Conservation (phyloP, 2,888 invertebrate species). For the Drosophila imparisetae region DNA sequence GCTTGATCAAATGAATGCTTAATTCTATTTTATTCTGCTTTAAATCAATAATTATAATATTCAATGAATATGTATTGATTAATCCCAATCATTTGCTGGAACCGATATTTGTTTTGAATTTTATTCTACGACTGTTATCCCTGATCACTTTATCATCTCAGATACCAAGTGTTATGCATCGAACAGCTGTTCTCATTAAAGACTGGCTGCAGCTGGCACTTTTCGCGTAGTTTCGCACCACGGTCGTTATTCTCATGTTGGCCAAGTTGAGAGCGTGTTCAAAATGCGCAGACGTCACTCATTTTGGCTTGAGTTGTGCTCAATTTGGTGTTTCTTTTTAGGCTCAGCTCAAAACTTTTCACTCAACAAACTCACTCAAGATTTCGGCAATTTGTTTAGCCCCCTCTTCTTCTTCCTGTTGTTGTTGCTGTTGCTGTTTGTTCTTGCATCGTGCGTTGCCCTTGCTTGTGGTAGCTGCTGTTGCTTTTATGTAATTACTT, state of each 20-base stretch:
- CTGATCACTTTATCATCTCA: neutral
- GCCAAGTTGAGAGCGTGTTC: constrained; percentile 17
- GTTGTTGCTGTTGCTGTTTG: constrained; percentile 5
- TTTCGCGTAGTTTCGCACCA: constrained; percentile 8
- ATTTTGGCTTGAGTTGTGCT: constrained; percentile 20
- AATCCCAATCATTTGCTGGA: neutral
- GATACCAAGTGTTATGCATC: neutral
- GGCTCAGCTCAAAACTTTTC: constrained; percentile 20
- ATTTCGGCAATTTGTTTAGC: constrained; percentile 13
- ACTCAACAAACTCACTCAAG: constrained; percentile 38
- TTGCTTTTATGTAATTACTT: constrained; percentile 75
- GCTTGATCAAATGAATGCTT: too few species aligned
- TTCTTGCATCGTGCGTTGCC: constrained; percentile 67
- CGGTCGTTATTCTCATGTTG: constrained; percentile 21
- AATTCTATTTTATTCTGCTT: neutral
- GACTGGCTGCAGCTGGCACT: neutral
- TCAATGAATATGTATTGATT: neutral
- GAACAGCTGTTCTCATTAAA: neutral
- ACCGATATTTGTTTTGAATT: neutral
- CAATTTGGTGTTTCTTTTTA: neutral
- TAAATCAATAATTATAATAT: neutral
- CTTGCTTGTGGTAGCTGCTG: constrained; percentile 39
- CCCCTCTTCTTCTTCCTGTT: neutral
- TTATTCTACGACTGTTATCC: neutral
- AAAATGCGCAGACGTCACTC: constrained; percentile 44